A percentile compares a stretch with the other conserved stretches of the same genome.
Evolutionary conservation across 2,797 vertebrate genomes (phyloP).

Genomic region (Schizopygopsis malacanthus): DNA sequence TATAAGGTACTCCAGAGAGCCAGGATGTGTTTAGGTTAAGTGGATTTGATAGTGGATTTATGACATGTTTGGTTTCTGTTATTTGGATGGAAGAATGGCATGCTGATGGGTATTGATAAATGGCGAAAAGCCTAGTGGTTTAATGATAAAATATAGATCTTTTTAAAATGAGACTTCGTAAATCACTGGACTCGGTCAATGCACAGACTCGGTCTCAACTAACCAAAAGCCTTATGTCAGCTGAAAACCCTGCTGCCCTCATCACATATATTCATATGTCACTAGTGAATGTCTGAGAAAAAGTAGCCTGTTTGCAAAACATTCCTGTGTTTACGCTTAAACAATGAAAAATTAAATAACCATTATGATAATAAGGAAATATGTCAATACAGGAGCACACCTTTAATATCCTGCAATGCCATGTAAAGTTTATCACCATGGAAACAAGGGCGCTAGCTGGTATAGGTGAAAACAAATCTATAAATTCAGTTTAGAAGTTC

Average conservation of each 20-base stretch:
- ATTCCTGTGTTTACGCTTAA: background rate
- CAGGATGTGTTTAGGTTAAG: constrained; percentile 36
- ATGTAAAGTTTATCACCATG: constrained; percentile 45
- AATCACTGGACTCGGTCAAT: constrained; percentile 68
- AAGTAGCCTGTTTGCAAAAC: background rate
- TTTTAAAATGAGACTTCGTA: constrained; percentile 70
- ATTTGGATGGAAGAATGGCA: constrained; percentile 58
- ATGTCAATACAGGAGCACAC: background rate
- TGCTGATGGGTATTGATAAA: constrained; percentile 68
- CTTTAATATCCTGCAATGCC: constrained; percentile 10
- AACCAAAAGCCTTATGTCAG: constrained; percentile 31
- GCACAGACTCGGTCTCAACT: constrained; percentile 53
- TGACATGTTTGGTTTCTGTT: constrained; percentile 62
- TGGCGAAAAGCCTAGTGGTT: constrained; percentile 60
- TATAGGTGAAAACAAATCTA: background rate
- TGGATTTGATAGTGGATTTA: constrained; percentile 50
- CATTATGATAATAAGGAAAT: constrained; percentile 17
- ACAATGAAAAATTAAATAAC: background rate
- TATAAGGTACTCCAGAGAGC: constrained; percentile 15
- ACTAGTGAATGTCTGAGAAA: background rate
- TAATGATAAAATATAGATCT: constrained; percentile 75
- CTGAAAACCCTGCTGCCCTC: constrained; percentile 15
- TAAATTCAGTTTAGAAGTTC: constrained; percentile 5
- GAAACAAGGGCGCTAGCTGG: constrained; percentile 28
- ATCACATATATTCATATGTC: constrained; percentile 9